Evolutionary conservation across 2,113 vertebrate species (phyloP).

Genomic region (Collichthys lucidus): DNA sequence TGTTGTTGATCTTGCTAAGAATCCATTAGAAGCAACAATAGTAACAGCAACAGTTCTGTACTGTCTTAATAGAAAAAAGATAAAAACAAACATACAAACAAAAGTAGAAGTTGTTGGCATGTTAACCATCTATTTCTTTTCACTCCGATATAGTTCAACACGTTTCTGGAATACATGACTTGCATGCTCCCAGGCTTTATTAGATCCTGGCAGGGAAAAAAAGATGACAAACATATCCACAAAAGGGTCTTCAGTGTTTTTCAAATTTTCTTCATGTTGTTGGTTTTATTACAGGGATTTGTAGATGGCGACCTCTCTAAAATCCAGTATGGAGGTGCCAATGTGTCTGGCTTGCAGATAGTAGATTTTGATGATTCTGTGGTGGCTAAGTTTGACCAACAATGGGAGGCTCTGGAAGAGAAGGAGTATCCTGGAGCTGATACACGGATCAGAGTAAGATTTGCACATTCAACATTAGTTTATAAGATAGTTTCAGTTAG

Average conservation of each 20-base stretch:
- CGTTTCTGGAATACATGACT: too few species aligned
- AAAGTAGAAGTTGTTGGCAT: background rate
- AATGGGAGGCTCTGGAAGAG: conserved; percentile 96
- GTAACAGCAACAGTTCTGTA: too few species aligned
- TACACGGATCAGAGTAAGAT: conserved; percentile 90
- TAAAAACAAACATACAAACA: too few species aligned
- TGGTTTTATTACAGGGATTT: conserved; percentile 87
- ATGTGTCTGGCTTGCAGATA: conserved; percentile 98
- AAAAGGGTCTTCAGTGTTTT: background rate
- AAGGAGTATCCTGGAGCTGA: conserved; percentile 98
- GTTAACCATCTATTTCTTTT: background rate
- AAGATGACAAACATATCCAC: background rate
- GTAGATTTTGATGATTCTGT: conserved; percentile 96
- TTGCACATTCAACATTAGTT: background rate
- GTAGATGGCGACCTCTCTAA: conserved; percentile 96
- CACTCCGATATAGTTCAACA: background rate
- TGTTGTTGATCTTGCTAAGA: too few species aligned
- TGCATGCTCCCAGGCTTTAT: background rate
- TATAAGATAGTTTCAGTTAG: background rate
- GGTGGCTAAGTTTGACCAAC: conserved; percentile 95
- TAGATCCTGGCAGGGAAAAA: background rate
- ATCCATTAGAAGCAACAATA: too few species aligned
- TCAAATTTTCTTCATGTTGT: conserved; percentile 1
- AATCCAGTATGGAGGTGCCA: conserved; percentile 98
- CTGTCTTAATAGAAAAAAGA: too few species aligned